phyloP scores from a whole-genome alignment of 1,140 invertebrate species.

The Meloidogyne exigua region DNA sequence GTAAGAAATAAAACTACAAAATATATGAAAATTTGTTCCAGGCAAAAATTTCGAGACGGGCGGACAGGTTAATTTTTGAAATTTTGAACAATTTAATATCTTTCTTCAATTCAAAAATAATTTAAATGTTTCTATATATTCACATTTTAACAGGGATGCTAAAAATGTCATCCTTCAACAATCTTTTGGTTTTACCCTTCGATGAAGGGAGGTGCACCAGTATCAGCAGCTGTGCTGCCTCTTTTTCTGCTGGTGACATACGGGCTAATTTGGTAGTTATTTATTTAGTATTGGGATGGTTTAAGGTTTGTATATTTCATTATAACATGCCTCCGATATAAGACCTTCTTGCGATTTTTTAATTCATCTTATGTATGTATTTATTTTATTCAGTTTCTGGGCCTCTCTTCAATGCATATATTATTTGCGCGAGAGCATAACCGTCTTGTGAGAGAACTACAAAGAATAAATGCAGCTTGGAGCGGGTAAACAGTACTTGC shows the following conservation, averaged over 20 bases:
- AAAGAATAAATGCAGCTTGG: background rate
- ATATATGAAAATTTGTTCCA: background rate
- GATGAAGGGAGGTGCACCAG: conserved; percentile 53
- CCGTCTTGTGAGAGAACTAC: conserved; percentile 20
- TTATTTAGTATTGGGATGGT: background rate
- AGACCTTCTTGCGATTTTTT: background rate
- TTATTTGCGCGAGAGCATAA: conserved; percentile 63
- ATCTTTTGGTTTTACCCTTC: conserved; percentile 57
- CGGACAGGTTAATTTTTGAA: conserved; percentile 50
- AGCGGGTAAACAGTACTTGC: background rate
- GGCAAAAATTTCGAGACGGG: conserved; percentile 61
- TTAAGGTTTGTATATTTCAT: background rate
- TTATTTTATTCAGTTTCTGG: conserved; percentile 49
- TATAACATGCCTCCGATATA: background rate
- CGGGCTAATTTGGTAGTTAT: conserved; percentile 50
- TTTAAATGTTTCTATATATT: too few species aligned
- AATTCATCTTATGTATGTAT: background rate
- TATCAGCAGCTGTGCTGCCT: conserved; percentile 51
- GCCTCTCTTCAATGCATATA: conserved; percentile 61
- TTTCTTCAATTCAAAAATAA: too few species aligned
- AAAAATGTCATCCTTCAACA: conserved; percentile 61
- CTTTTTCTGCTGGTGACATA: conserved; percentile 62
- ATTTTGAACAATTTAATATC: background rate
- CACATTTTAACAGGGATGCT: conserved; percentile 29
- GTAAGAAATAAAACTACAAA: background rate